phyloP scores from a whole-genome alignment of 2,797 vertebrate genomes.

The Carapus acus region DNA sequence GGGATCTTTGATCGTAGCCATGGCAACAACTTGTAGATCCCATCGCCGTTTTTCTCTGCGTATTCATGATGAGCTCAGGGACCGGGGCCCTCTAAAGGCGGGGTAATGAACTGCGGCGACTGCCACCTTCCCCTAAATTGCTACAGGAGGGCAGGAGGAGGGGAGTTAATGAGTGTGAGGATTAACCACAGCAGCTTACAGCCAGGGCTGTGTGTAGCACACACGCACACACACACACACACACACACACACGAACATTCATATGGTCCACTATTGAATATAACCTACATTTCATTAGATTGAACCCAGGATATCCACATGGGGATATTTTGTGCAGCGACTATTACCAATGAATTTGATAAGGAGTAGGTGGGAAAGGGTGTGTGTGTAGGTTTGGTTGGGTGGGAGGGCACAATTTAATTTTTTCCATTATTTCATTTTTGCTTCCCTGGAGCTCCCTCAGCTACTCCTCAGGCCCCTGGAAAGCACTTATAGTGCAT shows the following conservation, averaged over 20 bases:
- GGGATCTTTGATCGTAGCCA: slow-evolving; percentile 53
- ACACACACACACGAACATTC: neutral
- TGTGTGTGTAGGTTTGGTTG: too few relatives aligned
- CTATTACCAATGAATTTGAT: neutral
- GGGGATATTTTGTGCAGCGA: neutral
- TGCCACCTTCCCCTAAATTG: slow-evolving; percentile 29
- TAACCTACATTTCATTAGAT: neutral
- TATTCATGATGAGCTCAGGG: slow-evolving; percentile 33
- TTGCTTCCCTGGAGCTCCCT: neutral
- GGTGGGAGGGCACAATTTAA: too few relatives aligned
- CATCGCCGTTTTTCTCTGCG: slow-evolving; percentile 35
- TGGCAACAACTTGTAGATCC: slow-evolving; percentile 57
- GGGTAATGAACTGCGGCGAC: slow-evolving; percentile 33
- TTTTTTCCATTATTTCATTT: neutral
- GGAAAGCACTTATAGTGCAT: too few relatives aligned
- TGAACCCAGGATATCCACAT: neutral
- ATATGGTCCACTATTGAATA: neutral
- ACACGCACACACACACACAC: neutral
- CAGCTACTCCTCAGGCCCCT: neutral
- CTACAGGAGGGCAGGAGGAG: slow-evolving; percentile 18
- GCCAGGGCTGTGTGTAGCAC: neutral
- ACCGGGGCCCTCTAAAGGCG: slow-evolving; percentile 31
- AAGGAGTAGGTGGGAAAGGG: too few relatives aligned
- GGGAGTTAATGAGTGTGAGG: slow-evolving; percentile 28
- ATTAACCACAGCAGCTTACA: slow-evolving; percentile 20